Percentiles rank a stretch among this genome's conserved stretches.
Conservation (phyloP, 2,113 vertebrate genomes). For the Hydropotes inermis region DNA sequence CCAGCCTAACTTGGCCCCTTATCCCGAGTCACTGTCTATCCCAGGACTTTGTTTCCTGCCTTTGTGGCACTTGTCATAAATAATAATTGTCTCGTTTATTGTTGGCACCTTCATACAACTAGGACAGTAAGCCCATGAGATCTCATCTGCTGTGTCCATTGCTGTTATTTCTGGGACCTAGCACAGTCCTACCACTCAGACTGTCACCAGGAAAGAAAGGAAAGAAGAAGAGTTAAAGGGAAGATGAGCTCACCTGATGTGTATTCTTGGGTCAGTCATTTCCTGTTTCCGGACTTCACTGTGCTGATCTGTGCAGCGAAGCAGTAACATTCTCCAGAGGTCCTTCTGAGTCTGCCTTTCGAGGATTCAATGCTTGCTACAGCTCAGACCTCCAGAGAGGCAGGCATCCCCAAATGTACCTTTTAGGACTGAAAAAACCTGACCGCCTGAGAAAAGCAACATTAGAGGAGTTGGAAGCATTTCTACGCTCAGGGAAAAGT, state of each 20-base stretch:
- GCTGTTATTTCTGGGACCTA: not conserved
- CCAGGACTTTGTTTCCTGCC: too few species aligned
- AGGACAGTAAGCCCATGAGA: not conserved
- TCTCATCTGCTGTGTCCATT: accelerated
- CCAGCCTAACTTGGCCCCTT: not conserved
- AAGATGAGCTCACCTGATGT: not conserved
- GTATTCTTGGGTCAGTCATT: not conserved
- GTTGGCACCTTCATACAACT: not conserved
- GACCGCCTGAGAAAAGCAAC: not conserved
- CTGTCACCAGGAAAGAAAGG: not conserved
- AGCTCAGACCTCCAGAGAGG: not conserved
- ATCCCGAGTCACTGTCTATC: not conserved
- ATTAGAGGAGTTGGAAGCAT: not conserved
- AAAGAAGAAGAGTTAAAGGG: not conserved
- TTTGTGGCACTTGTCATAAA: not conserved
- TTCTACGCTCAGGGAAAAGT: not conserved
- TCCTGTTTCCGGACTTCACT: not conserved
- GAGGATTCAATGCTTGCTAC: not conserved
- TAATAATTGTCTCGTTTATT: not conserved
- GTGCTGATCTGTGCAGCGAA: not conserved
- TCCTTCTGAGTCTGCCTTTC: not conserved
- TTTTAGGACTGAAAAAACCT: not conserved
- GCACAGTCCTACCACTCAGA: too few species aligned
- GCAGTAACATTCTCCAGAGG: not conserved
- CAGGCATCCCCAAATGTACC: not conserved